Conservation (phyloP, 2,888 invertebrate species). For the Nephrotoma guestfalica region DNA sequence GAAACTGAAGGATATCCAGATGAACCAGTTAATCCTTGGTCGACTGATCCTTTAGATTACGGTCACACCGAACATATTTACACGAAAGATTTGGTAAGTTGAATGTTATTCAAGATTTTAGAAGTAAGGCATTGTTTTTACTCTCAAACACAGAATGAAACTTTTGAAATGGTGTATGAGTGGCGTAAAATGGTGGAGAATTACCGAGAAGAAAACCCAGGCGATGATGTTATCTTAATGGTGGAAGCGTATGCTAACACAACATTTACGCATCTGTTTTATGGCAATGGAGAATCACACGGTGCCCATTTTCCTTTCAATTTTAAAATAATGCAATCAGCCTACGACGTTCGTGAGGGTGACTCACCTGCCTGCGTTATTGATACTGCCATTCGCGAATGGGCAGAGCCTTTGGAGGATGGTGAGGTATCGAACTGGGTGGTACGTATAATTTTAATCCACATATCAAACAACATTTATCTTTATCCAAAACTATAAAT, state of each 20-base stretch:
- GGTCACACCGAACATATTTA: constrained; percentile 37
- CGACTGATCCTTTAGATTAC: constrained; percentile 33
- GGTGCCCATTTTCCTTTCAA: constrained; percentile 52
- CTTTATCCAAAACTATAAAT: neutral
- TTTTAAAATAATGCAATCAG: constrained; percentile 38
- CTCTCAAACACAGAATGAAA: constrained; percentile 13
- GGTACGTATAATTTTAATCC: constrained; percentile 30
- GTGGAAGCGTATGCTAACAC: constrained; percentile 45
- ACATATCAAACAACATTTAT: neutral
- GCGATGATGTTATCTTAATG: constrained; percentile 36
- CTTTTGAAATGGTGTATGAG: constrained; percentile 32
- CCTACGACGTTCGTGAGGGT: constrained; percentile 9
- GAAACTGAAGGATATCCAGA: constrained; percentile 36
- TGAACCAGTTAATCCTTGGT: constrained; percentile 35
- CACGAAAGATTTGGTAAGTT: constrained; percentile 35
- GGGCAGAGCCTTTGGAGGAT: constrained; percentile 43
- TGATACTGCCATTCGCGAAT: constrained; percentile 36
- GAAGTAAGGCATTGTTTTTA: neutral
- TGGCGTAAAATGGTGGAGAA: constrained; percentile 39
- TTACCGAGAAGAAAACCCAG: constrained; percentile 35
- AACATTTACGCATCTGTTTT: constrained; percentile 42
- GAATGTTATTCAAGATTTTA: neutral
- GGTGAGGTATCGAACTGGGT: constrained; percentile 51
- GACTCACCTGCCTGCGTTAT: constrained; percentile 32
- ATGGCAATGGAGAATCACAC: constrained; percentile 32